Base-by-base conservation (phyloP, 2,888 invertebrate species). In the Tinea trinotella region DNA sequence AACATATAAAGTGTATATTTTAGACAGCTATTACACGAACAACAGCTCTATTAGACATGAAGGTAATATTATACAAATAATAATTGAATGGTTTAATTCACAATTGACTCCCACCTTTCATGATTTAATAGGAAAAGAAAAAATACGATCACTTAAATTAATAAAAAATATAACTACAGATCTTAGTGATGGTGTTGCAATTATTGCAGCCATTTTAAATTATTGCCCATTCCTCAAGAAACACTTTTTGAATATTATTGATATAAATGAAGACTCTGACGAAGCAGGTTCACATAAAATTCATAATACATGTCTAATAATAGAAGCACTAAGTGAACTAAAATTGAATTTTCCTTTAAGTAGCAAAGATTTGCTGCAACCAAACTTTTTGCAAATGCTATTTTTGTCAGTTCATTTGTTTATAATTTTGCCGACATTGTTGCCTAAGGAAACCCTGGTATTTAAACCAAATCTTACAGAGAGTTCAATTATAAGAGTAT, bases 151-250 rank as follows among this genome's bases (percentile, higher is more conserved):
- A 10, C 56, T 62, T 1, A 84, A 75, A 68, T 53, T 61, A 34
- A 65, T 84, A 15, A 65, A 64, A 12, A 87, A 88, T 62, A 79
- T 90, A 54, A 84, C 86, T 1, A 66, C 68, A 0, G 88, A 89
- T 65, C 66, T 91, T 35, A 68, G 71, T 17, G 89, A 91, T 60
- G 85, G 89, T 1, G 65, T 90, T 19, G 88, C 88, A 15, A 65
- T 91, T 19, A 83, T 85, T 48, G 85, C 88, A 4, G 71, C 86
- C 3, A 87, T 90, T 49, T 67, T 82, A n/a, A 76, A 76, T 49
- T 87, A 88, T 60, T 91, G 91, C 62, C 88, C 90, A 0, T 91
- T 88, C 64, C 62, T 91, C 36, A 64, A 64, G 22, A 65, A 81
- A 0, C 69, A 83, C 52, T 87, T 78, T 61, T 74, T 85, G 35